These are phyloP conservation scores for Microctenopoma lineatum DNA, from an alignment of 2,797 vertebrate species.

Conservation along the genomic window DNA sequence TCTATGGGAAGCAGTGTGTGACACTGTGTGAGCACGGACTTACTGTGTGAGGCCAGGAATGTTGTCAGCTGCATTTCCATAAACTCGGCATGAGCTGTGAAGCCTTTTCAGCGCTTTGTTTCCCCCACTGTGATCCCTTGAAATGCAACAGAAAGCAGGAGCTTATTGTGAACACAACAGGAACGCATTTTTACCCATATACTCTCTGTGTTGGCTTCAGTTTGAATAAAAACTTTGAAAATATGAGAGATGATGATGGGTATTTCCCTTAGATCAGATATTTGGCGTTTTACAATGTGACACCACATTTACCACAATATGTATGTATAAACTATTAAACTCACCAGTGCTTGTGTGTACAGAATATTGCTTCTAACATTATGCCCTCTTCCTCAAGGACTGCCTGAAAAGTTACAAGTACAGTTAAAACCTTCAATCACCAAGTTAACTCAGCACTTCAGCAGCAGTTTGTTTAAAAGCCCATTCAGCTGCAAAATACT, in stretches of 20 bases:
- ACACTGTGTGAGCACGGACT: conserved; percentile 65
- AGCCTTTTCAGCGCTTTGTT: conserved; percentile 87
- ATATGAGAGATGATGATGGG: not conserved
- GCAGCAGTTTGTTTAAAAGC: conserved; percentile 2
- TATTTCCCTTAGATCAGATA: not conserved
- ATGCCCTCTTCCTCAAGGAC: conserved; percentile 90
- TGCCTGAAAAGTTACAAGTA: conserved; percentile 76
- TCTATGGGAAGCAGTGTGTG: conserved; percentile 8
- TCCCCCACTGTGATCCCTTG: conserved; percentile 96
- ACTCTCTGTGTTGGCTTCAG: not conserved
- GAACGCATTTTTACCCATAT: not conserved
- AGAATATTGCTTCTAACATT: conserved; percentile 92
- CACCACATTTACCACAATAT: not conserved
- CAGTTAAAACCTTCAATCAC: conserved; percentile 17
- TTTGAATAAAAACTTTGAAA: not conserved
- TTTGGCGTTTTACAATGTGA: not conserved
- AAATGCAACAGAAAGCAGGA: conserved; percentile 28
- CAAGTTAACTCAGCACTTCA: conserved; percentile 12
- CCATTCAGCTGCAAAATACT: not conserved
- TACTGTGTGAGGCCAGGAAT: conserved; percentile 97
- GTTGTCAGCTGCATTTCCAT: conserved; percentile 91
- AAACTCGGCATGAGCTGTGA: conserved; percentile 89
- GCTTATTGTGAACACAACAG: not conserved
- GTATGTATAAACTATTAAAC: conserved; percentile 39
- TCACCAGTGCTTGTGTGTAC: conserved; percentile 99